These are phyloP conservation scores for Epizoanthus illoricatus DNA, from an alignment of 92 coral and sea anemone genomes.

Conservation along the genomic window DNA sequence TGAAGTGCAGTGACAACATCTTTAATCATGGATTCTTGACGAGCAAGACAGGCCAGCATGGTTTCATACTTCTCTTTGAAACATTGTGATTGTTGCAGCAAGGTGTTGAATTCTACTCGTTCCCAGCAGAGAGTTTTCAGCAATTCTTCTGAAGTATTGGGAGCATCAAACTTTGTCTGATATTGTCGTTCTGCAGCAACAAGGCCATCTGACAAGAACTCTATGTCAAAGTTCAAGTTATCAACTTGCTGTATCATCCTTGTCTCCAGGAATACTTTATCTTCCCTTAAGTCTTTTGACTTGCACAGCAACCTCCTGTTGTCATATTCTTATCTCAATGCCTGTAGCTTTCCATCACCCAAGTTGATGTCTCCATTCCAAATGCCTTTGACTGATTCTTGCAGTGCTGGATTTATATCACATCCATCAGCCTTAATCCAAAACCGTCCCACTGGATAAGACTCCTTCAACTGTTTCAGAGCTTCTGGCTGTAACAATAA, in stretches of 20 bases:
- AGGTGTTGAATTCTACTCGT: slow-evolving; percentile 64
- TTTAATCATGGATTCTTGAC: neutral
- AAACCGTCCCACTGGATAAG: neutral
- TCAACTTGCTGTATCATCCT: slow-evolving; percentile 1
- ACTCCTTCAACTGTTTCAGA: slow-evolving; percentile 8
- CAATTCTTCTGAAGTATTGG: slow-evolving; percentile 43
- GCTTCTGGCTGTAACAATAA: slow-evolving; percentile 4
- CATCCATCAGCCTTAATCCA: slow-evolving; percentile 10
- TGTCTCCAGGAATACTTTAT: slow-evolving; percentile 15
- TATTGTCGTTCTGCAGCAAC: slow-evolving; percentile 37
- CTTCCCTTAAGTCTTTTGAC: slow-evolving; percentile 3
- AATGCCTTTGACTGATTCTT: neutral
- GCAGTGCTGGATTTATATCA: neutral
- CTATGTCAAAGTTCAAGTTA: slow-evolving; percentile 2
- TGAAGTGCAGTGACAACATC: slow-evolving; percentile 30
- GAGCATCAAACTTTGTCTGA: slow-evolving; percentile 45
- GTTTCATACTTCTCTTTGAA: slow-evolving; percentile 22
- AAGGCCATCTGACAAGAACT: slow-evolving; percentile 47
- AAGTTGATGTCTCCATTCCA: slow-evolving; percentile 38
- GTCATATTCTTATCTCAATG: slow-evolving; percentile 28
- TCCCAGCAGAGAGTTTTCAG: slow-evolving; percentile 71
- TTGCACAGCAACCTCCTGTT: slow-evolving; percentile 11
- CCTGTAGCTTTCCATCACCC: slow-evolving; percentile 38
- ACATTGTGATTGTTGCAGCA: slow-evolving; percentile 57
- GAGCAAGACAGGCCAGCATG: slow-evolving; percentile 34